phyloP scores from a whole-genome alignment of 2,797 vertebrate genomes.

The Phyllotis vaccarum region DNA sequence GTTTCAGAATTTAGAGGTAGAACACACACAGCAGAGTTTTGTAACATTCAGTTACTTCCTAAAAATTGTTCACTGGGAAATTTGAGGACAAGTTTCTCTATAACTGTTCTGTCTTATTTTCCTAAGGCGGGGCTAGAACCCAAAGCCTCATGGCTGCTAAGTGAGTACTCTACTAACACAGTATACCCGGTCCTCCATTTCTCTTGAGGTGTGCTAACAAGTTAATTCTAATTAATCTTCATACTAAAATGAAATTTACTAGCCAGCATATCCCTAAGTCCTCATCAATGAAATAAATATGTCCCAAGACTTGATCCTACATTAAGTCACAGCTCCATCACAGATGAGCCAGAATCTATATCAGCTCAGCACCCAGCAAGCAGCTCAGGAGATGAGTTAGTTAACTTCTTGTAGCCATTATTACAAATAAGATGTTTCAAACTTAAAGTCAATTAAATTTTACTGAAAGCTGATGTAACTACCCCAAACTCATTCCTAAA shows the following conservation, averaged over 20 bases:
- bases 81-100: not conserved
- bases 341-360: not conserved
- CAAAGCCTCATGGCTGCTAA: not conserved
- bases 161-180: not conserved
- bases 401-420: not conserved
- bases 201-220: not conserved
- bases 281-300: no score
- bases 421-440: not conserved
- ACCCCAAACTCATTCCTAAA: not conserved
- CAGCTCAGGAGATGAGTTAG: no score
- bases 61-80: not conserved
- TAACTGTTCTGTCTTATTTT: not conserved
- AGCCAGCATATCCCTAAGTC: not conserved
- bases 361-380: fast-evolving
- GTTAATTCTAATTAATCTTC: not conserved
- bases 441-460: not conserved
- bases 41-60: not conserved
- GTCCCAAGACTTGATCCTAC: not conserved
- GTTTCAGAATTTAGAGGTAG: not conserved
- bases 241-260: not conserved
- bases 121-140: not conserved
- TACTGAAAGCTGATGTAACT: not conserved
- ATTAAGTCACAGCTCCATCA: not conserved
- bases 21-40: not conserved
- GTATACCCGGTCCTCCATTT: not conserved